A percentile compares a stretch with the other conserved stretches of the same genome.
phyloP scores from a whole-genome alignment of 2,797 vertebrate species.

The Malurus leucopterus region DNA sequence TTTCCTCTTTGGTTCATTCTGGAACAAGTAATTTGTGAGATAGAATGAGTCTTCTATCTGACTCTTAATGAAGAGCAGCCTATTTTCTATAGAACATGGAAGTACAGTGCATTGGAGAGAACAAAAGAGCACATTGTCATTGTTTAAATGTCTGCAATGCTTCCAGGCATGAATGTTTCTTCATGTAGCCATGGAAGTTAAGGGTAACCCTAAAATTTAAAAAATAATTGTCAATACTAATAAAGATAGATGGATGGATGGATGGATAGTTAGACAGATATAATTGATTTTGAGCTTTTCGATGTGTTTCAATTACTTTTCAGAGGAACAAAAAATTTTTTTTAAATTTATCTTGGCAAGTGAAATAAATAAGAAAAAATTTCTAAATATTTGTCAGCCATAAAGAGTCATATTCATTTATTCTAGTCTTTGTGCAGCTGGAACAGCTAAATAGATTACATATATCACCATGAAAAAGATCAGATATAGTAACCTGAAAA shows the following conservation, averaged over 20 bases:
- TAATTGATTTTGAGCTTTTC: not conserved
- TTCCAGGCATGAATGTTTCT: not conserved
- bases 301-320: not conserved
- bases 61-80: not conserved
- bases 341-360: not conserved
- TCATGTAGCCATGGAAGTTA: not conserved
- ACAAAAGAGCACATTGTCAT: not conserved
- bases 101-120: not conserved
- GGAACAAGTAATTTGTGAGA: not conserved
- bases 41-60: not conserved
- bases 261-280: not conserved
- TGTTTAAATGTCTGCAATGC: not conserved
- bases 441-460: not conserved
- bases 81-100: not conserved
- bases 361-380: not conserved
- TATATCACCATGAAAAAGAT: slow-evolving; percentile 9
- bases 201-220: not conserved
- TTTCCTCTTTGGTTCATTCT: not conserved
- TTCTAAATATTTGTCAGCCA: not conserved
- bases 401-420: not conserved
- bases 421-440: not conserved
- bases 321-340: not conserved
- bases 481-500: not conserved
- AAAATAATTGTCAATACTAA: not conserved
- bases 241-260: not conserved